Base-by-base conservation (phyloP, 2,113 vertebrate genomes). In the Tapirus terrestris region DNA sequence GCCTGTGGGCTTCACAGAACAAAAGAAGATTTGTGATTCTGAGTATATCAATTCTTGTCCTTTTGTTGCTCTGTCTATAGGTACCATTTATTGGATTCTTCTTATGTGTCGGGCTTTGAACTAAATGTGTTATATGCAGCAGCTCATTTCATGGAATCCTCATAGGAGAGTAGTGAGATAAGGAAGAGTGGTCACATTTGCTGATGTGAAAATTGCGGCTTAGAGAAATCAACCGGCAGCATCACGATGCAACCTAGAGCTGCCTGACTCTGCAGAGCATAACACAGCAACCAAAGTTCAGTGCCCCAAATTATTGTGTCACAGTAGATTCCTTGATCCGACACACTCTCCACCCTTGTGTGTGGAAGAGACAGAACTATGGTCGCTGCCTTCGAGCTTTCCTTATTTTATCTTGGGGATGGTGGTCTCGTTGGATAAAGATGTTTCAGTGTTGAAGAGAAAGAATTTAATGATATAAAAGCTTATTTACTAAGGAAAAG, bases 391-490 rank as follows among this genome's bases (percentile, higher is more conserved):
- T 94, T 76, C 43, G 60, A 87, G 18, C 8, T 60, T 36, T 58
- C 9, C 23, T 84, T 81, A 39, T 31, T 43, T 80, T 53, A 39
- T 53, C 56, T 60, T n/a, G 36, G 23, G 1, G 9, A 4, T 36
- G 8, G 73, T 23, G 2, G 3, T 33, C 5, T 87, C 53, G 56
- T 33, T 75, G 60, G 72, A 39, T 43, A 61, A 82, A 93, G 27
- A 65, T 85, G 6, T 53, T 94, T 84, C 63, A 6, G 31, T 67
- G 70, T 76, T 48, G 0, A 76, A 81, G 13, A 90, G 16, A 84
- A 89, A 82, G 20, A 77, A 60, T 51, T 81, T 90, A 76, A 81
- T 60, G 5, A 97, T 23, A 94, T 39, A 61, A 83, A 89, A 84
- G 12, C 2, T 60, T 51, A 63, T 84, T 73, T 89, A 53, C 27